Evolutionary conservation across 2,113 vertebrate species (phyloP), one percentile per base, ranked within the genome.

Genomic region (Bambusicola thoracicus): DNA sequence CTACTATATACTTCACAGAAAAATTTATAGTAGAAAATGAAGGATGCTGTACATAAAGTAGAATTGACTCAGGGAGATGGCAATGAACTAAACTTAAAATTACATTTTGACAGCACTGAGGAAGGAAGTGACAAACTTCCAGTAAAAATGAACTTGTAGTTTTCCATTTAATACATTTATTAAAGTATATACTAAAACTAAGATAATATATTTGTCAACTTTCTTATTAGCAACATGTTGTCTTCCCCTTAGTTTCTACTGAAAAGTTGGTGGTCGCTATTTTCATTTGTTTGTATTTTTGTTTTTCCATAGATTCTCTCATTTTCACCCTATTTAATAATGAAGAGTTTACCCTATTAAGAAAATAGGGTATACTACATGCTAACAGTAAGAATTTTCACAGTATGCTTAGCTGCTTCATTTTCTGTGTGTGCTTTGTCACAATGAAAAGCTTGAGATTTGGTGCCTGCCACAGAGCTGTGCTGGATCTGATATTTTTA

Each of bases 11-110:
- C 67, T 76, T 95, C 67, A 79, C 82, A 80, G 83, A 90, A 92
- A 90, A 93, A 76, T 93, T 90, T 90, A 69, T 59, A 49, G 65
- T 49, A 88, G 80, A 92, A 77, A 44, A 6, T 70, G 59, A 55
- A 61, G 20, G 85, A 5, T 10, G 7, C 25, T 74, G 15, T 74
- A 84, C 2, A 2, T 38, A 73, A 93, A 69, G 20, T n/a, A 17
- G 69, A 83, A 81, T 34, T 74, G 65, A 81, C 74, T 73, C 56
- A 55, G 11, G 19, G 36, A 80, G n/a, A 93, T 49, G 55, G 63
- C 59, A 80, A 16, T 40, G 55, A 83, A 56, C 29, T 59, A 36
- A 90, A 82, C 10, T 61, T 51, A 24, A 80, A 51, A 72, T 49
- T 49, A 75, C 68, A 48, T 82, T 65, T 79, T 90, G 82, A 76